Evolutionary conservation across 2,113 vertebrate genomes (phyloP), one percentile per base, ranked within the genome.

Genomic region (Myotis yumanensis): DNA sequence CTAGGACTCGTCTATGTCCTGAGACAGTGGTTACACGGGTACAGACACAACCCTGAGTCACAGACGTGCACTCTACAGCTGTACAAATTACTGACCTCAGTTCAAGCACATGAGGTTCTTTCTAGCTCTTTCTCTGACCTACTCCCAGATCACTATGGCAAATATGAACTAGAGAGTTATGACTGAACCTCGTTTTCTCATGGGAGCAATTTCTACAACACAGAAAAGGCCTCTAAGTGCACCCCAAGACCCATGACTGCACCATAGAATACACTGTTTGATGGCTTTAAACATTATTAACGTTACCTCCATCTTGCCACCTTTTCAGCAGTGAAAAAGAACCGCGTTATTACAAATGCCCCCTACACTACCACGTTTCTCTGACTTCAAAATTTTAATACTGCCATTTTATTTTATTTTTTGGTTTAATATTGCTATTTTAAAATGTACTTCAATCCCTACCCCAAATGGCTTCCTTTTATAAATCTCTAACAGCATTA

Each of bases 361-460:
- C 52, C 30, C n/a, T 17, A 86, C 5, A 75, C 35, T 14, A 3
- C 7, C 7, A 76, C 4, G 15, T 54, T 51, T 86, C 16, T 87
- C 52, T 82, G 68, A 54, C 35, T 92, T 80, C 71, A 73, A 77
- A 82, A 86, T 11, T 73, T 72, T 30, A 97, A 35, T n/a, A 40
- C 37, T 20, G 12, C 40, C 64, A 46, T 40, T 35, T 73, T 23
- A 94, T 37, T 37, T 37, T 37, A 37, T 37, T 37, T 37, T 37
- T 37, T 37, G 37, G 37, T 73, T 72, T 30, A 97, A 35, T n/a
- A 40, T 46, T 20, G 12, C 40, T 72, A 46, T 40, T 35, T 73
- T 23, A 94, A 82, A 93, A 86, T 3, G 40, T 43, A 35, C 28
- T 87, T 88, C 52, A 40, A 86, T 51, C 20, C 46, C 46, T 48